Base-by-base conservation (phyloP, 2,797 vertebrate species). In the Lacerta bilineata region DNA sequence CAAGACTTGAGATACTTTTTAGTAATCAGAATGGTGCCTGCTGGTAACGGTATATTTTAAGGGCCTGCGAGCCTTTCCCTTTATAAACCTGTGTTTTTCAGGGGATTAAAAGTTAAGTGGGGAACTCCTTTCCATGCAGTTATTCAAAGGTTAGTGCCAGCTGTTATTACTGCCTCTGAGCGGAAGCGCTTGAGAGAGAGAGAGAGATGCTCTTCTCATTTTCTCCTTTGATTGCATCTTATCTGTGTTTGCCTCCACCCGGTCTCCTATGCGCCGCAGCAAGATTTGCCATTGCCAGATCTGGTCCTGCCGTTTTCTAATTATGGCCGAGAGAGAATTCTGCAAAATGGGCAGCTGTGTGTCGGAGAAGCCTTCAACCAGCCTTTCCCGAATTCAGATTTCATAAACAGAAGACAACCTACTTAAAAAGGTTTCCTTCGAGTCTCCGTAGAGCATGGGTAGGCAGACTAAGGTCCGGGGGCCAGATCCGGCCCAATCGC, bases 31-130 rank as follows among this genome's bases (percentile, higher is more conserved):
- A 81, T 10, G 72, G 18, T 3, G 36, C 77, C 71, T 84, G 29
- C 82, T 77, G 64, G 59, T 77, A 59, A 50, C 66, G 27, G 33
- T 46, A n/a, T 10, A 10, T 64, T 69, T 83, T 50, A 68, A 71
- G 25, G 46, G 61, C 64, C 36, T 68, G 66, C 71, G 69, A 36
- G 74, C 85, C 83, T 74, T 71, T 85, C 85, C 59, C 7, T 74
- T 83, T 55, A 83, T 36, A n/a, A 61, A 29, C 61, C n/a, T 20
- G 0, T 1, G 55, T 72, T 80, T 89, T 17, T 39, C 43, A 6
- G 6, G 18, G 18, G 29, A 64, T 77, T 76, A 61, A 59, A 80
- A 68, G 25, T 79, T 66, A 77, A 15, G 10, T 61, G 13, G 36
- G 39, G 80, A 71, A 6, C 0, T 64, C 43, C 41, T 87, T 71